Conservation (phyloP, 2,888 invertebrate genomes). For the Dysmachus trigonus region DNA sequence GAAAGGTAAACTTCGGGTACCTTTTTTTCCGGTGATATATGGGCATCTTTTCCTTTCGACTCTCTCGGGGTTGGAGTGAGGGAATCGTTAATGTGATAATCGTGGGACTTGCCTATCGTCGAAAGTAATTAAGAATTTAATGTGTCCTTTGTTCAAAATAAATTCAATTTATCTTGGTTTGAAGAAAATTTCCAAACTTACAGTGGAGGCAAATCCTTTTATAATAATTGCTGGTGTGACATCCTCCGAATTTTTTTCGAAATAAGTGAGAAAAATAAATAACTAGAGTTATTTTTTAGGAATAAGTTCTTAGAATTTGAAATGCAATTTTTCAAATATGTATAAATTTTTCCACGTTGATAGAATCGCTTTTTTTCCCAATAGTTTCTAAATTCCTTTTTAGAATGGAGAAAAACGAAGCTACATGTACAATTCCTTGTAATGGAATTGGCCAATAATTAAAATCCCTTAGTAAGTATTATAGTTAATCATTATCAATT, state of each 20-base stretch:
- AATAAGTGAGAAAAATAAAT: too few relatives aligned
- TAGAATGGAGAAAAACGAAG: too few relatives aligned
- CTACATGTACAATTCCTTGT: too few relatives aligned
- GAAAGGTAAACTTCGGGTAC: not conserved
- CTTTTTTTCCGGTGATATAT: not conserved
- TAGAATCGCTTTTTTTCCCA: too few relatives aligned
- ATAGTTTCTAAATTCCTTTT: too few relatives aligned
- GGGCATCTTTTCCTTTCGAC: not conserved
- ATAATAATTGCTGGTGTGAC: not conserved
- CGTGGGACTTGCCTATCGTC: not conserved
- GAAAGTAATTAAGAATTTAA: not conserved
- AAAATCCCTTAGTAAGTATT: too few relatives aligned
- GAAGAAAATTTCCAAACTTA: not conserved
- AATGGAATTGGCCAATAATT: too few relatives aligned
- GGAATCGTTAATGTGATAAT: not conserved
- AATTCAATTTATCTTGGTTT: not conserved
- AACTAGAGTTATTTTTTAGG: too few relatives aligned
- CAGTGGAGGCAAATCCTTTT: not conserved
- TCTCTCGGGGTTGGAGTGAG: not conserved
- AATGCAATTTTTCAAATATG: too few relatives aligned
- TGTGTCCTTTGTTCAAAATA: not conserved
- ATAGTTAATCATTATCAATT: too few relatives aligned
- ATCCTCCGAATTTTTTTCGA: not conserved
- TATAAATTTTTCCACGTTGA: too few relatives aligned
- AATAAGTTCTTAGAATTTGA: too few relatives aligned